Conservation (phyloP, 1,140 invertebrate genomes). For the Ostrea denselamellosa region DNA sequence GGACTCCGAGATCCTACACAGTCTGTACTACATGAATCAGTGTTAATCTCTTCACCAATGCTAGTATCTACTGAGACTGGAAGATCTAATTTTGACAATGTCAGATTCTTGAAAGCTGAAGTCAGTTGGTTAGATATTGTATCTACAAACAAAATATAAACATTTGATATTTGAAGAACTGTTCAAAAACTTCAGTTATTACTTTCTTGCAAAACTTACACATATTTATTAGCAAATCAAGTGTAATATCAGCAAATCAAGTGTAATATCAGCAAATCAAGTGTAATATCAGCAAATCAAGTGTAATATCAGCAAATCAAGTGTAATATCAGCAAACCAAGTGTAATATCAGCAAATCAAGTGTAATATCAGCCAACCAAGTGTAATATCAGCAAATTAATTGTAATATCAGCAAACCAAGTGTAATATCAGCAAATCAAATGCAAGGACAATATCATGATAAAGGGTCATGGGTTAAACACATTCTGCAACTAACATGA, state of each 20-base stretch:
- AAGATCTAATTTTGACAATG: slow-evolving; percentile 44
- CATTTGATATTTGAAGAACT: background rate
- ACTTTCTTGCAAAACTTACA: background rate
- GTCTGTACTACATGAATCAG: background rate
- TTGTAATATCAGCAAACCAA: background rate
- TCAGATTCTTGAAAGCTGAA: slow-evolving; percentile 44
- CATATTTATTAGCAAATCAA: background rate
- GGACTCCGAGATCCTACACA: background rate
- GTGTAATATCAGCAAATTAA: too few relatives aligned
- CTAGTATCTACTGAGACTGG: background rate
- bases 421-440: background rate
- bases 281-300: too few relatives aligned
- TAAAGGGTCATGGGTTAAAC: too few relatives aligned
- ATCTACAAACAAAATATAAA: slow-evolving; percentile 38
- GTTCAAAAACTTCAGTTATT: background rate
- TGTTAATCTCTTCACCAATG: background rate
- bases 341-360: too few relatives aligned
- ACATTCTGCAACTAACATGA: too few relatives aligned
- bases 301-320: too few relatives aligned
- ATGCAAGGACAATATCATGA: background rate
- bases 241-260: too few relatives aligned
- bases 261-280: too few relatives aligned
- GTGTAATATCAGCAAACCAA: too few relatives aligned
- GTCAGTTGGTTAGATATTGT: slow-evolving; percentile 42
- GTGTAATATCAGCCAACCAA: too few relatives aligned